Conservation (phyloP, 2,113 vertebrate genomes). For the Rutilus rutilus region DNA sequence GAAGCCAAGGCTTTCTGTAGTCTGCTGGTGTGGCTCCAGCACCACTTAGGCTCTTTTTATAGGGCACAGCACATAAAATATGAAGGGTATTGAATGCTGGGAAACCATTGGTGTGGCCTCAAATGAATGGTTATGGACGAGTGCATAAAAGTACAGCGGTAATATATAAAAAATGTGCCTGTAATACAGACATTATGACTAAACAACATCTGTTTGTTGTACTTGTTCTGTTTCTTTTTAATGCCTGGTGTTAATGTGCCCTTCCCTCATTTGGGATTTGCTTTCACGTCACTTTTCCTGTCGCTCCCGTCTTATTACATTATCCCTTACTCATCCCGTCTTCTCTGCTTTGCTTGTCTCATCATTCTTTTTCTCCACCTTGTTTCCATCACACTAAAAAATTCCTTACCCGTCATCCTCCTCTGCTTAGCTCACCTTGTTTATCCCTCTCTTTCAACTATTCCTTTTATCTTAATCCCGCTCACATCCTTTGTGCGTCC, state of each 20-base stretch:
- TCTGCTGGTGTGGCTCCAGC: conserved; percentile 57
- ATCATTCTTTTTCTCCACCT: background rate
- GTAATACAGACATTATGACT: conserved; percentile 60
- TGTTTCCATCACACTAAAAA: background rate
- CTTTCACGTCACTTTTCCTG: background rate
- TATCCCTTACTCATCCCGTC: background rate
- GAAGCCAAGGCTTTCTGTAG: conserved; percentile 42
- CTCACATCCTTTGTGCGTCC: background rate
- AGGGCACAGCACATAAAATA: conserved; percentile 63
- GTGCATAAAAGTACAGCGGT: conserved; percentile 42
- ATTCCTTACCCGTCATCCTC: conserved; percentile 2
- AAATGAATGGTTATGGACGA: conserved; percentile 47
- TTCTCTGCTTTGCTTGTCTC: background rate
- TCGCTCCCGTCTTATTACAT: background rate
- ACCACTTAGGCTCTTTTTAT: conserved; percentile 58
- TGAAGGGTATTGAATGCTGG: conserved; percentile 62
- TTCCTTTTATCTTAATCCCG: background rate
- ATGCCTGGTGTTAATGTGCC: background rate
- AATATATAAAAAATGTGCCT: conserved; percentile 54
- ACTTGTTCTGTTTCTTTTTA: conserved; percentile 33
- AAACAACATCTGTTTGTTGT: conserved; percentile 11
- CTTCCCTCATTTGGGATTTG: conserved; percentile 9
- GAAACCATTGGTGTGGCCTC: conserved; percentile 49
- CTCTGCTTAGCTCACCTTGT: conserved; percentile 2
- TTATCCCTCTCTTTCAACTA: background rate